Percentiles rank a stretch among this genome's conserved stretches.
Conservation (phyloP, 2,888 invertebrate genomes). For the Phragmatobia fuliginosa region DNA sequence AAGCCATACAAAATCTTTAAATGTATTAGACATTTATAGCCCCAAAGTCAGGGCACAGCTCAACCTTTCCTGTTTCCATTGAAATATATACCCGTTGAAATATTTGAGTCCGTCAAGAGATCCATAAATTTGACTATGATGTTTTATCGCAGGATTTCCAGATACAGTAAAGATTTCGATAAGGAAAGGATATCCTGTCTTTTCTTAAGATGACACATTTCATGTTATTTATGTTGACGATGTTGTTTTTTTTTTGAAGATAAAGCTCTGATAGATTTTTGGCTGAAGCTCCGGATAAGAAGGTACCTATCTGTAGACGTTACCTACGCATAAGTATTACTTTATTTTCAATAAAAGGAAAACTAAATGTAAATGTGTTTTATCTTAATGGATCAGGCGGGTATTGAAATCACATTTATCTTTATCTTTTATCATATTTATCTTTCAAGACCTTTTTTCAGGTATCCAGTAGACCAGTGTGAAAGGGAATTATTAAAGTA, state of each 20-base stretch:
- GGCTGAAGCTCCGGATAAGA: slow-evolving; percentile 14
- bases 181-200: slow-evolving; percentile 38
- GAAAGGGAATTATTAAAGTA: slow-evolving; percentile 8
- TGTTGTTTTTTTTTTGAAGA: slow-evolving; percentile 21
- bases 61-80: slow-evolving; percentile 8
- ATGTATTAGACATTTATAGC: neutral
- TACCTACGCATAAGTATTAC: slow-evolving; percentile 24
- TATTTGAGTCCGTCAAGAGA: slow-evolving; percentile 28
- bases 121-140: slow-evolving; percentile 39
- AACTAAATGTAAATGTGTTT: slow-evolving; percentile 14
- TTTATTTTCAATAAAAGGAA: slow-evolving; percentile 8
- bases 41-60: neutral
- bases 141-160: slow-evolving; percentile 31
- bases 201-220: slow-evolving; percentile 31
- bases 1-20: neutral
- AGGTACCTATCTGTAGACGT: slow-evolving; percentile 5
- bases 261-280: slow-evolving; percentile 21
- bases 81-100: slow-evolving; percentile 25
- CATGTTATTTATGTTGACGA: slow-evolving; percentile 43
- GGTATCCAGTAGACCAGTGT: slow-evolving; percentile 2
- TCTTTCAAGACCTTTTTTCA: neutral
- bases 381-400: slow-evolving; percentile 14
- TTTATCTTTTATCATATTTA: slow-evolving; percentile 14
- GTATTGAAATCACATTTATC: slow-evolving; percentile 20
- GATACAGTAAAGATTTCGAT: slow-evolving; percentile 38